phyloP scores from a whole-genome alignment of 2,797 vertebrate genomes.

The Coracias cyanogaster region DNA sequence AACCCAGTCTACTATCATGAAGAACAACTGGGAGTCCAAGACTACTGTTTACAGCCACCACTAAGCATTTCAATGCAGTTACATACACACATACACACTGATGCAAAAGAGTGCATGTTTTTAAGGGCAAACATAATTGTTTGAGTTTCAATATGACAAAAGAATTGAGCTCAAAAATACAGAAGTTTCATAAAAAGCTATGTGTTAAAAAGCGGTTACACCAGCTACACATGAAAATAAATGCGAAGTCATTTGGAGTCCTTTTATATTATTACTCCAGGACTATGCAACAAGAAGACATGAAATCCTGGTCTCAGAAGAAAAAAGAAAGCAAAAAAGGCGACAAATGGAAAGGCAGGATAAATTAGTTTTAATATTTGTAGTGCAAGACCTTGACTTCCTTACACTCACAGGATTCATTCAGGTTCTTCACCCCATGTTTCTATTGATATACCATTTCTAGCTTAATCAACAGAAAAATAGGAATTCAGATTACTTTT shows the following conservation, averaged over 20 bases:
- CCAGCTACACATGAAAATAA: neutral
- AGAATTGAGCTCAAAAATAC: neutral
- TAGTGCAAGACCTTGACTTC: neutral
- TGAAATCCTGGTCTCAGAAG: neutral
- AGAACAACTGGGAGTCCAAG: neutral
- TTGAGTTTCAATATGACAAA: neutral
- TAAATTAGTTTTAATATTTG: neutral
- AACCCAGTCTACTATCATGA: neutral
- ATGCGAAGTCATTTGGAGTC: neutral
- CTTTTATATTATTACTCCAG: neutral
- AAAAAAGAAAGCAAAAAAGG: neutral
- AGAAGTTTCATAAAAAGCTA: neutral
- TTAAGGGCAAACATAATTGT: neutral
- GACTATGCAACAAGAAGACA: neutral
- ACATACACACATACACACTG: neutral
- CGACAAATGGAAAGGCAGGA: neutral
- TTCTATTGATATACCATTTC: neutral
- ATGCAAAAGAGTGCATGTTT: neutral
- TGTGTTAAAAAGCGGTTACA: neutral
- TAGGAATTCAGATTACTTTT: neutral
- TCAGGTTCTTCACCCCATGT: neutral
- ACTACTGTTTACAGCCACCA: neutral
- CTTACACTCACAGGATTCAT: neutral
- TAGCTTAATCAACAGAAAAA: neutral
- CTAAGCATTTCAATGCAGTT: neutral